These are phyloP conservation scores for Halcyon leucocephala DNA, from an alignment of 2,797 vertebrate genomes.

Conservation along the genomic window DNA sequence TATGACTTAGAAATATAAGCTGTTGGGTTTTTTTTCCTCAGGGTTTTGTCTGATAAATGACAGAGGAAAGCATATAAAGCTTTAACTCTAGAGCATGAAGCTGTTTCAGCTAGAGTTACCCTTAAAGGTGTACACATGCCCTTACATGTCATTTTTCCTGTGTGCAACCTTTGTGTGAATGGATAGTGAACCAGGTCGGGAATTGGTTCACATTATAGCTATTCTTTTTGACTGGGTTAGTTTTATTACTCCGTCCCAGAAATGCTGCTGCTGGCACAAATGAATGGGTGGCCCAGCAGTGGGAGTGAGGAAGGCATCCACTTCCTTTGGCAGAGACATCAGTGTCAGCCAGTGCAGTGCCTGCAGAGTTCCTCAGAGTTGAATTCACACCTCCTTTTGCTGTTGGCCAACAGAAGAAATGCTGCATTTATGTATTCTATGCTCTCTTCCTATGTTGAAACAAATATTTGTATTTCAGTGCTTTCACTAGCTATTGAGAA, in stretches of 20 bases:
- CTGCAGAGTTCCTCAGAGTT: neutral
- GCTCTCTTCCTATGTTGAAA: neutral
- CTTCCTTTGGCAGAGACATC: neutral
- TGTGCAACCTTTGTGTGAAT: neutral
- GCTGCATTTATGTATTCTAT: rapidly evolving
- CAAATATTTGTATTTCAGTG: conserved; percentile 54
- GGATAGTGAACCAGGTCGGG: neutral
- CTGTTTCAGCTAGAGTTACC: neutral
- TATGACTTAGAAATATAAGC: neutral
- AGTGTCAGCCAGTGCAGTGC: neutral
- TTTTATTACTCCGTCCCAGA: neutral
- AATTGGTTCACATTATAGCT: rapidly evolving
- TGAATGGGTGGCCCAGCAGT: neutral
- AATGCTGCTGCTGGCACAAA: neutral
- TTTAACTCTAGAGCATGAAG: neutral
- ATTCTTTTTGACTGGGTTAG: neutral
- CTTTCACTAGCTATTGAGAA: conserved; percentile 68
- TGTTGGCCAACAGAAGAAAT: neutral
- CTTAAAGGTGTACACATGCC: rapidly evolving
- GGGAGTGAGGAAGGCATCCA: neutral
- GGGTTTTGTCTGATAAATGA: neutral
- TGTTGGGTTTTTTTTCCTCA: neutral
- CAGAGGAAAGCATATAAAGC: neutral
- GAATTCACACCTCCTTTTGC: neutral
- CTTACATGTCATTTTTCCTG: rapidly evolving